A percentile compares a stretch with the other conserved stretches of the same genome.
Conservation (phyloP, 92 coral and sea anemone genomes). For the Porites divaricata region DNA sequence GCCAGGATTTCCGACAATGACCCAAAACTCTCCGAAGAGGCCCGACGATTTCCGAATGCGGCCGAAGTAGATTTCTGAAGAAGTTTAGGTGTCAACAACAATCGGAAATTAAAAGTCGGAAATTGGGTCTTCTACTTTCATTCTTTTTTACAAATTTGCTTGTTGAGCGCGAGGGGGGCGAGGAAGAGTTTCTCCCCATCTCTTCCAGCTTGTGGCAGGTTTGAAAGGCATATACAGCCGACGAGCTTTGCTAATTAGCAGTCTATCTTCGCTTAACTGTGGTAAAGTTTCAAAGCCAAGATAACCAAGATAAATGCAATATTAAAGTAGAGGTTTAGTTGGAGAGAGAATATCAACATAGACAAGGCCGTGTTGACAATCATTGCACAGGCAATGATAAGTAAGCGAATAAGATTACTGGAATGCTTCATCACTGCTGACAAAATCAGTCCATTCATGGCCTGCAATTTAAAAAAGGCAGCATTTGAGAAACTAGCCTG, state of each 20-base stretch:
- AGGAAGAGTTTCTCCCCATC: no score
- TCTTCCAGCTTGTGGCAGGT: no score
- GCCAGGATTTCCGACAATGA: no score
- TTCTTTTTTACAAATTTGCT: no score
- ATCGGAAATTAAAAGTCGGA: no score
- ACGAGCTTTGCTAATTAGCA: neutral
- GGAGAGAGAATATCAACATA: constrained; percentile 70
- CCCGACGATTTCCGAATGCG: no score
- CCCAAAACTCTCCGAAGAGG: no score
- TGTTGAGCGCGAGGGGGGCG: no score
- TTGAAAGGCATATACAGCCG: no score
- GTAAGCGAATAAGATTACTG: constrained; percentile 79
- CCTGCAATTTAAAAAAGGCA: constrained; percentile 49
- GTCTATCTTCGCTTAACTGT: constrained; percentile 31
- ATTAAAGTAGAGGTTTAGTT: constrained; percentile 78
- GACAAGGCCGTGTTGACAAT: constrained; percentile 81
- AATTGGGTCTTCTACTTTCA: no score
- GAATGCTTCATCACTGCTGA: constrained; percentile 94
- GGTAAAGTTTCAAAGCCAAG: constrained; percentile 74
- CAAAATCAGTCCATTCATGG: constrained; percentile 79
- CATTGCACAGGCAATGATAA: constrained; percentile 92
- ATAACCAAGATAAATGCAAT: constrained; percentile 75
- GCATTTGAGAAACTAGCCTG: neutral
- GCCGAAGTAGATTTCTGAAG: no score
- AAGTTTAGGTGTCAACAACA: no score